Evolutionary conservation across 2,797 vertebrate genomes (phyloP), one percentile per base, ranked within the genome.

Genomic region (Cossypha niveicapilla): DNA sequence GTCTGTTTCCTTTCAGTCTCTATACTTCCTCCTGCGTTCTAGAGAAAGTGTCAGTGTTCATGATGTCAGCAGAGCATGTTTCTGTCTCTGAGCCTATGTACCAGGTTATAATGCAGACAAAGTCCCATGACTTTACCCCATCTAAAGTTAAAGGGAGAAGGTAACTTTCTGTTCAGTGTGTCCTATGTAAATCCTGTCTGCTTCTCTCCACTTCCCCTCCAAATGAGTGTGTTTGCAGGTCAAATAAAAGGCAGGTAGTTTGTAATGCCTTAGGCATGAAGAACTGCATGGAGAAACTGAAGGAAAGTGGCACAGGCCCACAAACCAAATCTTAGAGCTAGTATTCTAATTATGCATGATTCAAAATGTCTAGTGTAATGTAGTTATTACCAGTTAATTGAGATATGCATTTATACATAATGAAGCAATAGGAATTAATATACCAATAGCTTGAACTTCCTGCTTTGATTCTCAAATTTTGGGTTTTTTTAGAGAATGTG

Each of bases 361-460:
- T 96, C 84, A 96, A 95, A 95, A 93, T 94, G 95, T 97, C 84
- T 96, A 95, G 96, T 98, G 94, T 97, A 96, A 93, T 2, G 88
- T 97, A 96, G 93, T 97, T 97, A 96, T 86, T 96, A 96, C 87
- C 97, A 97, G 95, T 96, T 95, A 95, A 97, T 96, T 97, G 95
- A 97, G 94, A 97, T 98, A 97, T 97, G 96, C 96, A 97, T 97
- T 97, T 97, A 96, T 97, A 97, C 94, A 96, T 97, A 97, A 97
- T 82, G 94, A 98, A 98, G 98, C 97, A 98, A 98, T 98, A 98
- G 96, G 95, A 96, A 97, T 88, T 96, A 92, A 96, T 97, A 97
- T 97, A 95, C 95, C 95, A 96, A 96, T 97, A 97, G 97, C 96
- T 97, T 98, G 95, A 97, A 96, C 86, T 97, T 98, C 96, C 94